Evolutionary conservation across 2,797 vertebrate species (phyloP).

Genomic region (Falco naumanni): DNA sequence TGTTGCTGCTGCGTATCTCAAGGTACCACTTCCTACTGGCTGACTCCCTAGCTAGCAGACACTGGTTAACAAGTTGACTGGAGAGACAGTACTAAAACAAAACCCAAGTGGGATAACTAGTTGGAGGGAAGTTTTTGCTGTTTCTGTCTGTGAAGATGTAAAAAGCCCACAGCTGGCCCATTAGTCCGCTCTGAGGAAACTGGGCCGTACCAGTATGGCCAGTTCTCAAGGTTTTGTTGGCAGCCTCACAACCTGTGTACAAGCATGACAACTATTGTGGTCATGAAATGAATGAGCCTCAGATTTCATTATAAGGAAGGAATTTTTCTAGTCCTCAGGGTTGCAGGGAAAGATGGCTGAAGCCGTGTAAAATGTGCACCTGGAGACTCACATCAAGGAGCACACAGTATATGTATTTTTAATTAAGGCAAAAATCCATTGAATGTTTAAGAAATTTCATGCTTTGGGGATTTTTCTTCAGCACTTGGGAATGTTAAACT

Average conservation of each 20-base stretch:
- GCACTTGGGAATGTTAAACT: neutral
- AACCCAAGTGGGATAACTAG: neutral
- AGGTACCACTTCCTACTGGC: neutral
- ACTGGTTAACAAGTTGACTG: neutral
- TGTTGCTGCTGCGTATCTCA: neutral
- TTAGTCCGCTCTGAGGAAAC: neutral
- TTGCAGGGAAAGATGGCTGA: neutral
- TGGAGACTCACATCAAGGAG: neutral
- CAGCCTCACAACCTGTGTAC: neutral
- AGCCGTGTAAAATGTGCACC: neutral
- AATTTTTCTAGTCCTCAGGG: neutral
- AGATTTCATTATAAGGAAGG: neutral
- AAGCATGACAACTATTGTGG: neutral
- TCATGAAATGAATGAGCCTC: neutral
- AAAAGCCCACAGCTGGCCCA: neutral
- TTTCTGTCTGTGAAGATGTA: neutral
- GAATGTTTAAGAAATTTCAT: neutral
- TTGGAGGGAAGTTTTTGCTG: neutral
- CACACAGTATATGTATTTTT: neutral
- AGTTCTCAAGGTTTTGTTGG: neutral
- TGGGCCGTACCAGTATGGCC: neutral
- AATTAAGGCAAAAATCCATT: neutral
- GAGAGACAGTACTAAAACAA: neutral
- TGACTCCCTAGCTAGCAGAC: neutral
- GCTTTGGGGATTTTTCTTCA: neutral